A percentile compares a stretch with the other conserved stretches of the same genome.
These are phyloP conservation scores for Tadarida brasiliensis DNA, from an alignment of 2,797 vertebrate species.

Conservation along the genomic window DNA sequence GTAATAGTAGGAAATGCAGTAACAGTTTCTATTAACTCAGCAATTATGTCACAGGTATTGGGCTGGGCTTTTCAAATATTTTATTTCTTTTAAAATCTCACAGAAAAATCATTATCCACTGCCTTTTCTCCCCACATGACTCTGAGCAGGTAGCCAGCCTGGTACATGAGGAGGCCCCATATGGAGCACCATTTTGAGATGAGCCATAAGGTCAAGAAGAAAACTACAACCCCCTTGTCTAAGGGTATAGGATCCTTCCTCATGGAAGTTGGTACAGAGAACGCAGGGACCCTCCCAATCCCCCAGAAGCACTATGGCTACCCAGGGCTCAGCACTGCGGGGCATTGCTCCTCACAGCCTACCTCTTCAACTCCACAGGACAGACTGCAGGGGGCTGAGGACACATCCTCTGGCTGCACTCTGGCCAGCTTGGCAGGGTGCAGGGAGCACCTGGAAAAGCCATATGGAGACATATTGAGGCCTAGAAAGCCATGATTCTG, in stretches of 20 bases:
- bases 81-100: neutral
- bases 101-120: neutral
- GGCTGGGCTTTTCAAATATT: neutral
- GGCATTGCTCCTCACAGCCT: neutral
- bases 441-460: neutral
- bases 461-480: neutral
- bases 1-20: neutral
- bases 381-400: neutral
- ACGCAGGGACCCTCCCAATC: rapidly evolving
- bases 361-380: neutral
- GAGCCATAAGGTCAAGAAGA: neutral
- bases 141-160: neutral
- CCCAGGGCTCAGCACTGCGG: neutral
- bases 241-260: neutral
- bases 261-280: neutral
- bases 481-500: neutral
- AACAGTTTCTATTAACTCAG: neutral
- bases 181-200: neutral
- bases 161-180: neutral
- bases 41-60: neutral
- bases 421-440: neutral
- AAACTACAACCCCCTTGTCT: neutral
- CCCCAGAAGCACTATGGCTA: neutral
- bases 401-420: neutral
- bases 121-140: neutral